These are phyloP conservation scores for Athene cunicularia DNA, from an alignment of 2,113 vertebrate species.

Conservation along the genomic window DNA sequence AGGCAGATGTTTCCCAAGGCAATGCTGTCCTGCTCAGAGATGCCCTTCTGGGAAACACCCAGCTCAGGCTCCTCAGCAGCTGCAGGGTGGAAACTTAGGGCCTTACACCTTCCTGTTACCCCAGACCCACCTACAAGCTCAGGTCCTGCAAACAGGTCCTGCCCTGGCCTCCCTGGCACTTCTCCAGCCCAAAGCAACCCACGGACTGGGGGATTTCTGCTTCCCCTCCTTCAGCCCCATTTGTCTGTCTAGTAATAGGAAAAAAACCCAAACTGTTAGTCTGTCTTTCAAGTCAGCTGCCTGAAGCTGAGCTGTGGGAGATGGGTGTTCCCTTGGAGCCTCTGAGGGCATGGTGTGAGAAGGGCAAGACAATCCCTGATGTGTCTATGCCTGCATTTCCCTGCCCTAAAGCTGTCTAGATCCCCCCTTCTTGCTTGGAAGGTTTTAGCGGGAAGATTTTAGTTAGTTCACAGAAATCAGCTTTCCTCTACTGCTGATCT, in stretches of 20 bases:
- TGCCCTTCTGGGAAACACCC: not conserved
- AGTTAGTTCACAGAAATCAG: not conserved
- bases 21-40: not conserved
- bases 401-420: not conserved
- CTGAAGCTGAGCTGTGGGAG: not conserved
- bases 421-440: not conserved
- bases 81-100: not conserved
- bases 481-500: not conserved
- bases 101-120: not conserved
- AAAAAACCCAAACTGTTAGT: not conserved
- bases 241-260: not conserved
- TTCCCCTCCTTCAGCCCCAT: not conserved
- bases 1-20: not conserved
- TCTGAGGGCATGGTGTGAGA: not conserved
- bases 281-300: not conserved
- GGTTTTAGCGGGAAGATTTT: not conserved
- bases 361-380: not conserved
- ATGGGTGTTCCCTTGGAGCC: not conserved
- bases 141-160: not conserved
- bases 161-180: not conserved
- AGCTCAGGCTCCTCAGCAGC: not conserved
- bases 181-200: not conserved
- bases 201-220: accelerated
- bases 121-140: not conserved
- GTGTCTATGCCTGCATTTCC: not conserved